Conservation (phyloP, 2,797 vertebrate species). For the Pseudochromis fuscus region DNA sequence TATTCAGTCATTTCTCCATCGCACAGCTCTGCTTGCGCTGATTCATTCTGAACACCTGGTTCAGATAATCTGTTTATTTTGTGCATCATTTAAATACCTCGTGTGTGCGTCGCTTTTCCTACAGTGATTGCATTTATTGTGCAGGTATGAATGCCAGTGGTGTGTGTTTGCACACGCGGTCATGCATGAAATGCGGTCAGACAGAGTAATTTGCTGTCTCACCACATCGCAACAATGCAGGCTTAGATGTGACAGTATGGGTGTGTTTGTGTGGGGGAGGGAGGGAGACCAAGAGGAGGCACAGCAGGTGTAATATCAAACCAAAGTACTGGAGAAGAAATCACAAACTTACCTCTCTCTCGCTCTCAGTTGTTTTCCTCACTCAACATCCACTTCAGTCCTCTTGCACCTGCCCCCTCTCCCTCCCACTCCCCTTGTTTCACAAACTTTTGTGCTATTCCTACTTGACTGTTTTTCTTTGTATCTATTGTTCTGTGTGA, state of each 20-base stretch:
- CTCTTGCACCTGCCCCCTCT: not conserved
- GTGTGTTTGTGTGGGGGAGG: conserved; percentile 5
- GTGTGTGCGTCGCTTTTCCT: not conserved
- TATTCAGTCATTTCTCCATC: conserved; percentile 17
- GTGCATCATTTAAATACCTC: not conserved
- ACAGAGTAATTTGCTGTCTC: conserved; percentile 59
- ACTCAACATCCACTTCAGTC: conserved; percentile 1
- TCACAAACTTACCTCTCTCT: not conserved
- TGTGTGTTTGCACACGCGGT: not conserved
- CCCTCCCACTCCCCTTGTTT: conserved; percentile 18
- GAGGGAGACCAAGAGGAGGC: not conserved
- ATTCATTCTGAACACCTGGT: not conserved
- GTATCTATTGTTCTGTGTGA: not conserved
- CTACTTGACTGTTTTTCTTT: conserved; percentile 2
- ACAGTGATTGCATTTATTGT: not conserved
- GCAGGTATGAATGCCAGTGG: not conserved
- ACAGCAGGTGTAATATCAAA: conserved; percentile 43
- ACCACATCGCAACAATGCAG: conserved; percentile 25
- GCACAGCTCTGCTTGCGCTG: not conserved
- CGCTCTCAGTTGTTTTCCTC: conserved; percentile 3
- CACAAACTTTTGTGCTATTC: conserved; percentile 19
- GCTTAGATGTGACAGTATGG: conserved; percentile 26
- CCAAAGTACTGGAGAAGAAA: conserved; percentile 6
- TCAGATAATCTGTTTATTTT: not conserved
- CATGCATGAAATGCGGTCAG: conserved; percentile 60